Conservation (phyloP, 2,797 vertebrate genomes). For the Neosilurus mollespiculum region DNA sequence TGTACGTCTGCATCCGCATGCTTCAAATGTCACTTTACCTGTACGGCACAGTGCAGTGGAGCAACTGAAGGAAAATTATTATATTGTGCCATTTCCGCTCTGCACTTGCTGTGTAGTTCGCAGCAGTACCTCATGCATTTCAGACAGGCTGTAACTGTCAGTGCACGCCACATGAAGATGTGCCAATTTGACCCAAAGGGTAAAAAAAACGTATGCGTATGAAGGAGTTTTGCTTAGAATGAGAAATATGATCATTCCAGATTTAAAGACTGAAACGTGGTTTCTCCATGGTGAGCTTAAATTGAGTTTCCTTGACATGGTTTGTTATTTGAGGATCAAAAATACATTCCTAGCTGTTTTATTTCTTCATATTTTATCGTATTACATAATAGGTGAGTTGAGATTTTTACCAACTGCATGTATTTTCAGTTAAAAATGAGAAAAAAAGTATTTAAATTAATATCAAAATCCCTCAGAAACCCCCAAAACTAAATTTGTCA, state of each 20-base stretch:
- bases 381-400: not conserved
- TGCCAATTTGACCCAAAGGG: conserved; percentile 16
- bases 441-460: not conserved
- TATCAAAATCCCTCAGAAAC: not conserved
- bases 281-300: conserved; percentile 17
- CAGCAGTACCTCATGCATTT: conserved; percentile 54
- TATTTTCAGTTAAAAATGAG: not conserved
- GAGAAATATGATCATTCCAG: not conserved
- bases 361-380: not conserved
- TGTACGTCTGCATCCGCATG: conserved; percentile 53
- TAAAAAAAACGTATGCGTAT: not conserved
- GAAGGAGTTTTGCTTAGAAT: not conserved
- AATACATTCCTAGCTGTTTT: not conserved
- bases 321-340: conserved; percentile 14
- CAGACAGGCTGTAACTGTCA: not conserved
- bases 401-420: not conserved
- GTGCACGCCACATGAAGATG: not conserved
- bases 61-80: conserved; percentile 57
- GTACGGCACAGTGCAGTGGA: conserved; percentile 64
- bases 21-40: conserved; percentile 54
- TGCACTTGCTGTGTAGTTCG: conserved; percentile 64
- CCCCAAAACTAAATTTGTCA: not conserved
- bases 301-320: not conserved
- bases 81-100: conserved; percentile 62
- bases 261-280: not conserved